Base-by-base conservation (phyloP, 2,797 vertebrate species). In the Sebastes reedi region DNA sequence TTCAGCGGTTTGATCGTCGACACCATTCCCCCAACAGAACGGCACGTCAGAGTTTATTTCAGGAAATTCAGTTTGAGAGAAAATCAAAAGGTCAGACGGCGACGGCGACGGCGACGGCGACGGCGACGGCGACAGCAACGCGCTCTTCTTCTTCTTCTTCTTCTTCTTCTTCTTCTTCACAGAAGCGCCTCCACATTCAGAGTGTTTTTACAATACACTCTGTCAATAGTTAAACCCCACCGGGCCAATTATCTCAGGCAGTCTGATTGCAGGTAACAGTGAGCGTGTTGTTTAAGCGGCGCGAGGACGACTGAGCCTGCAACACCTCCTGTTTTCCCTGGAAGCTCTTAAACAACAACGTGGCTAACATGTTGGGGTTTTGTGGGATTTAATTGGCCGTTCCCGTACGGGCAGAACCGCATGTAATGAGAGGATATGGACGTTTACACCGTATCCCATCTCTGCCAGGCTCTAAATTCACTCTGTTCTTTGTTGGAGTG, bases 191-290 rank as follows among this genome's bases (percentile, higher is more conserved):
- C 13, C 13, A 27, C 12, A n/a, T 27, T 4, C 18, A 0, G 8
- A 50, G 56, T 67, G 13, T 77, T 76, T 80, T 83, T 30, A 58
- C 59, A 52, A 24, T 12, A 3, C 25, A 4, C 56, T 61, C 46
- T 29, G 58, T 56, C 24, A 13, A 32, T 18, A 58, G 60, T 76
- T 65, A 52, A 88, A 77, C 75, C 91, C 88, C 76, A 16, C 0
- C 39, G 77, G 84, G 82, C 82, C 83, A 92, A 93, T 93, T 93
- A 92, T 67, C 68, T 67, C 27, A 9, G 34, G 58, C 67, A 52
- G 84, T 64, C 34, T 75, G 74, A 80, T 67, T 62, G 70, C 77
- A 90, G 89, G 81, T 81, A 75, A 72, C 42, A 27, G 80, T 29
- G 18, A 78, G 74, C 5, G 55, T 72, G 79, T 77, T 71, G 72